Base-by-base conservation (phyloP, 2,113 vertebrate genomes). In the Oxyura jamaicensis region DNA sequence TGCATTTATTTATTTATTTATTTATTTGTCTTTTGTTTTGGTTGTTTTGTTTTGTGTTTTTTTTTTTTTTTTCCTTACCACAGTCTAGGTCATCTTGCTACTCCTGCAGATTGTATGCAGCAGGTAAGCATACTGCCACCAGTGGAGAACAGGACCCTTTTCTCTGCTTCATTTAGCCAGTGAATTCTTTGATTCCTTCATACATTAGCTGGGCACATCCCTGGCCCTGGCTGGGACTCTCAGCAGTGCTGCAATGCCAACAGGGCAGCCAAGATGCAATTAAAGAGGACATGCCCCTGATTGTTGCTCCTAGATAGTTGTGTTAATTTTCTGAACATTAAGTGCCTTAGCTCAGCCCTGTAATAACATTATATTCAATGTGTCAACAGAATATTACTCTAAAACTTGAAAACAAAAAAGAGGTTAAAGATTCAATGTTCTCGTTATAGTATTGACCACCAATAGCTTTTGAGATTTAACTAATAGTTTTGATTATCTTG, bases 291-390 rank as follows among this genome's bases (percentile, higher is more conserved):
- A 77, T 52, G 39, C 11, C 4, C 93, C 41, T 91, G 36, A 35
- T 46, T 15, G 46, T 77, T 88, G 18, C 7, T 88, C 1, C 25
- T 55, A 69, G 10, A 41, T 68, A 82, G 78, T 89, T 39, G 53
- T 35, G 72, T 41, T 58, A 89, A 85, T 91, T 85, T 23, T 77
- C 35, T 87, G 23, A 93, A 41, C 15, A 68, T 66, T 53, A 91
- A 84, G 68, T 53, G 16, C 13, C 39, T 88, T 86, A 18, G 41
- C 46, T 88, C 52, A 81, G 63, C 52, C 35, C 73, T 84, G 25
- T 71, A 92, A 88, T 81, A 92, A 93, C 91, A 91, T 85, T 50
- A 53, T 86, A 74, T 88, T 80, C 28, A 50, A 46, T 13, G n/a
- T 80, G 72, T 78, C 76, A 78, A 28, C 46, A 52, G 73, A 91